Conservation (phyloP, 2,113 vertebrate species). For the Girardinichthys multiradiatus region DNA sequence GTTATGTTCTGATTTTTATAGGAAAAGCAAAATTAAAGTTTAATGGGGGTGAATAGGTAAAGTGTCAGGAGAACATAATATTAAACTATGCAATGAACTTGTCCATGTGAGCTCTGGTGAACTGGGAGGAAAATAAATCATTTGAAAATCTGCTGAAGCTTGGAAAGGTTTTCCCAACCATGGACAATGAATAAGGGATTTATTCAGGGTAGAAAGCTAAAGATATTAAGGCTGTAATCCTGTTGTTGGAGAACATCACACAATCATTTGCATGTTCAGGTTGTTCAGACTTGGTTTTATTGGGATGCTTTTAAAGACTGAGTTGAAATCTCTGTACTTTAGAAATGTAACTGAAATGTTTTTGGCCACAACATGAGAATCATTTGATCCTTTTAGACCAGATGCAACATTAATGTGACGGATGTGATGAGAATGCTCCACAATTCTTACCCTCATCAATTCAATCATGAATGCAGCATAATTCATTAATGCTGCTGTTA, state of each 20-base stretch:
- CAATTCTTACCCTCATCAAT: too few species aligned
- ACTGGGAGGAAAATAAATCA: not conserved
- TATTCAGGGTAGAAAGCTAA: slow-evolving; percentile 19
- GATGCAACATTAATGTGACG: not conserved
- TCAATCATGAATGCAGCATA: too few species aligned
- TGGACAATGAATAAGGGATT: slow-evolving; percentile 6
- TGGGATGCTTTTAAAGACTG: not conserved
- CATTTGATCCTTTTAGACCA: too few species aligned
- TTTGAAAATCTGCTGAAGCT: not conserved
- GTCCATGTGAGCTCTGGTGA: not conserved
- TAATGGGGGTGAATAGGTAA: too few species aligned
- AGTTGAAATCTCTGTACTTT: not conserved
- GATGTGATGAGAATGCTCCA: not conserved
- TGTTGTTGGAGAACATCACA: not conserved
- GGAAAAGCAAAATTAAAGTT: too few species aligned
- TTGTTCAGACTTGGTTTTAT: not conserved
- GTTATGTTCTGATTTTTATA: too few species aligned
- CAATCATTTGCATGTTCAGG: not conserved
- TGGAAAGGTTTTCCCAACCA: not conserved
- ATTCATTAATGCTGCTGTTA: too few species aligned
- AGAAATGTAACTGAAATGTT: too few species aligned
- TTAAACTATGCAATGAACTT: too few species aligned
- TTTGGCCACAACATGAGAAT: too few species aligned
- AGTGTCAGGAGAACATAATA: too few species aligned
- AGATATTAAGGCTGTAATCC: slow-evolving; percentile 16